Evolutionary conservation across 2,888 invertebrate species (phyloP).

Genomic region (Xanthorhoe spadicearia): DNA sequence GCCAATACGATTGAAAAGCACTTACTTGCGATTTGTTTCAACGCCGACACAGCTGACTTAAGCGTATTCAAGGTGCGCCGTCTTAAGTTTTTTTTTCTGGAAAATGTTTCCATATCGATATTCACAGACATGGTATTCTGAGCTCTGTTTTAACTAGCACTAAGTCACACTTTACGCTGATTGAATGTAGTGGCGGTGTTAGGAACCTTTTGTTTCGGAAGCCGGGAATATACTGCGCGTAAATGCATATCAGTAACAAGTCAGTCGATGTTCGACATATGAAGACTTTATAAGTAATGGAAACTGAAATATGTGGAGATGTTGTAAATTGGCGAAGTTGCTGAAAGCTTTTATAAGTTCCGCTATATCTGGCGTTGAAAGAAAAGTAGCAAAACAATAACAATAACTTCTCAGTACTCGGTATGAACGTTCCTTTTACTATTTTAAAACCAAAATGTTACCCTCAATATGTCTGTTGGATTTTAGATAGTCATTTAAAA

Average conservation of each 20-base stretch:
- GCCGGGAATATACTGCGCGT: slow-evolving; percentile 75
- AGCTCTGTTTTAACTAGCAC: slow-evolving; percentile 41
- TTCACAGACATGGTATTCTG: slow-evolving; percentile 70
- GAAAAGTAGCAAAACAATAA: background rate
- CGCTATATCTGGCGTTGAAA: slow-evolving; percentile 10
- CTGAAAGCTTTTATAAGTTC: background rate
- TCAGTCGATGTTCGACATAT: slow-evolving; percentile 63
- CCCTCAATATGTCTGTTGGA: background rate
- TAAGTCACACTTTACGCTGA: slow-evolving; percentile 41
- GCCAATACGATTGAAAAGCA: slow-evolving; percentile 53
- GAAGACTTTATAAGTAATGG: slow-evolving; percentile 63
- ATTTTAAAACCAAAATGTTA: background rate
- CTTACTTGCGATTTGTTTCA: slow-evolving; percentile 81
- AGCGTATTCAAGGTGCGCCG: slow-evolving; percentile 77
- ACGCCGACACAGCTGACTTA: slow-evolving; percentile 76
- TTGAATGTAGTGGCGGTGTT: slow-evolving; percentile 42
- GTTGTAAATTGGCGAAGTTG: slow-evolving; percentile 34
- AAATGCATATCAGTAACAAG: slow-evolving; percentile 77
- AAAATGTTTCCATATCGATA: slow-evolving; percentile 77
- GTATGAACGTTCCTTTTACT: background rate
- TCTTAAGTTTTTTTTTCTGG: slow-evolving; percentile 75
- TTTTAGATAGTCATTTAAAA: background rate
- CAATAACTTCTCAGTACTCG: background rate
- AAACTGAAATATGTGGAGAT: slow-evolving; percentile 63
- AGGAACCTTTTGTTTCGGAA: slow-evolving; percentile 72